These are phyloP conservation scores for Megalopta genalis DNA, from an alignment of 1,140 invertebrate species.

Conservation along the genomic window DNA sequence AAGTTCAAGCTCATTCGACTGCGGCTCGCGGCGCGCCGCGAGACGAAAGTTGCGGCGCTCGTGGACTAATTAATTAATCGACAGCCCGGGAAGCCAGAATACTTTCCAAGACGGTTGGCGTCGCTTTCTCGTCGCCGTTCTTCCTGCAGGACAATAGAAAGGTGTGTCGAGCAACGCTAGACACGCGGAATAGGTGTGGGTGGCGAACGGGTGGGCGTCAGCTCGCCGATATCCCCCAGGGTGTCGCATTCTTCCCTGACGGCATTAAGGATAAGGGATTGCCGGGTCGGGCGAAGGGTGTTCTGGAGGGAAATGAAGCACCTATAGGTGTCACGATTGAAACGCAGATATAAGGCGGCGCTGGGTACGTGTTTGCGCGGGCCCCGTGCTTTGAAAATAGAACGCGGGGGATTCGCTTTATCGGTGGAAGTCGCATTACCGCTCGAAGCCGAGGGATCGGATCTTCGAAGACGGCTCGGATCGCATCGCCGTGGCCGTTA, in stretches of 20 bases:
- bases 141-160: not conserved
- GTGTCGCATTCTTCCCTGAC: slow-evolving; percentile 37
- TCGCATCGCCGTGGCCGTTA: slow-evolving; percentile 17
- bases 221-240: slow-evolving; percentile 13
- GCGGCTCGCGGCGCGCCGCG: no score
- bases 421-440: slow-evolving; percentile 33
- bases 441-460: slow-evolving; percentile 14
- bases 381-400: slow-evolving; percentile 18
- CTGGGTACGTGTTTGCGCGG: not conserved
- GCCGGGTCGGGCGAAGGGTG: not conserved
- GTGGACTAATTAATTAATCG: not conserved
- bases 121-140: not conserved
- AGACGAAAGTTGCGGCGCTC: no score
- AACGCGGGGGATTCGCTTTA: slow-evolving; percentile 35
- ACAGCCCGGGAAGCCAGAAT: not conserved
- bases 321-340: slow-evolving; percentile 37
- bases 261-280: slow-evolving; percentile 36
- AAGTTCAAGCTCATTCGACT: no score
- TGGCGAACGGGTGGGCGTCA: not conserved
- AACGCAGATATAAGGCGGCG: slow-evolving; percentile 14
- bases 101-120: no score
- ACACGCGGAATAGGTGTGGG: not conserved
- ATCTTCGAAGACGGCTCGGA: slow-evolving; percentile 19
- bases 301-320: slow-evolving; percentile 40
- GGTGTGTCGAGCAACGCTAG: not conserved